Evolutionary conservation across 2,797 vertebrate species (phyloP), one percentile per base, ranked within the genome.

Genomic region (Triplophysa bombifrons): DNA sequence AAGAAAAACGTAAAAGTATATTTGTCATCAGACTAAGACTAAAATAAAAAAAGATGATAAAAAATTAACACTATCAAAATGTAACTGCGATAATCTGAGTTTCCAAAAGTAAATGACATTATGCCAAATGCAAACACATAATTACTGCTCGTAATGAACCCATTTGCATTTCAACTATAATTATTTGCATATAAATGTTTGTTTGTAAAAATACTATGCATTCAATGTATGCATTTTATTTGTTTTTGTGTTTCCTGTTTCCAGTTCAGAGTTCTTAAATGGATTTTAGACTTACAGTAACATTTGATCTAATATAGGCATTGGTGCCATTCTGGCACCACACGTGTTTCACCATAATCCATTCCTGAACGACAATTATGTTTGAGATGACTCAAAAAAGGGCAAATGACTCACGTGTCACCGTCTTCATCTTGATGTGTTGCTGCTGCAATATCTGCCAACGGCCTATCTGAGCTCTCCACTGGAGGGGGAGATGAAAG

Each of bases 341-440:
- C 17, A 30, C 12, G 13, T 82, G 68, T 38, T 73, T 74, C 19
- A 38, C 3, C 34, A 30, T 19, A 63, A 34, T 70, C 11, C 34
- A 56, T 12, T 27, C 22, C 38, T 63, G 46, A 53, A 72, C 8
- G 27, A 68, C 20, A 53, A 16, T 8, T 5, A 55, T 67, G 5
- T 19, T 38, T 11, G 19, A 44, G 58, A 78, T 19, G 19, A 75
- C 11, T 70, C 8, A 44, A n/a, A 60, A 72, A n/a, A 16, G 9
- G 20, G 12, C n/a, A 67, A 72, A 22, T 27, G 12, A 83, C 93
- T 93, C 80, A 93, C 93, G 92, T 93, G 85, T 94, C 93, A 68
- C 93, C 93, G 0, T 94, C 93, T 72, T 93, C 92, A 56, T 94
- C 93, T 10, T 89, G 89, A 0, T 9, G 80, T 20, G 91, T 93